These are phyloP conservation scores for Rutilus rutilus DNA, from an alignment of 2,113 vertebrate species.

Conservation along the genomic window DNA sequence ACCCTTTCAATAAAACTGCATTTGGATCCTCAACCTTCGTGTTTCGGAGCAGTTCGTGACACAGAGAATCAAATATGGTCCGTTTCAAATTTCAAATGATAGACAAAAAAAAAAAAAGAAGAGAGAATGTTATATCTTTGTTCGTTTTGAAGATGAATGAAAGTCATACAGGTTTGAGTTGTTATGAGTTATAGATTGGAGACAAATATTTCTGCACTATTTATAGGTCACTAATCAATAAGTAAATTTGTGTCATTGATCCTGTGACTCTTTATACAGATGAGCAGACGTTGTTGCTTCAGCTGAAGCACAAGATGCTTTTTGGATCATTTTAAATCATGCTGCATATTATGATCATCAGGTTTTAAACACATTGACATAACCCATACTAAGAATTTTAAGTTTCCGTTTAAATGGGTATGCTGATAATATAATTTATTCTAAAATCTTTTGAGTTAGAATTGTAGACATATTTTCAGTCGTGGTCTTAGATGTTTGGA, in stretches of 20 bases:
- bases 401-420: not conserved
- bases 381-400: not conserved
- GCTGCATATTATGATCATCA: not conserved
- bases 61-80: no score
- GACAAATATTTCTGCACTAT: not conserved
- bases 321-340: not conserved
- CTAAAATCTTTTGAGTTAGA: not conserved
- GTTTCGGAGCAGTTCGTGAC: no score
- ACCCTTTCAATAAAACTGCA: no score
- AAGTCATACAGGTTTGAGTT: no score
- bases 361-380: no score
- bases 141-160: no score
- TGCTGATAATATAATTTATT: not conserved
- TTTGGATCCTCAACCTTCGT: no score
- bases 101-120: no score
- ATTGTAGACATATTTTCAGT: not conserved
- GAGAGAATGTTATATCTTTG: no score
- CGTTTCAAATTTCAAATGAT: no score
- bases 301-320: not conserved
- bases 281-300: not conserved
- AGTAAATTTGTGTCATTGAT: not conserved
- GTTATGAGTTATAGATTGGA: no score
- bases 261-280: not conserved
- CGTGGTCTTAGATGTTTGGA: not conserved
- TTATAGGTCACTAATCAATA: not conserved